Conservation (phyloP, 2,888 invertebrate genomes). For the Dasypolia templi region DNA sequence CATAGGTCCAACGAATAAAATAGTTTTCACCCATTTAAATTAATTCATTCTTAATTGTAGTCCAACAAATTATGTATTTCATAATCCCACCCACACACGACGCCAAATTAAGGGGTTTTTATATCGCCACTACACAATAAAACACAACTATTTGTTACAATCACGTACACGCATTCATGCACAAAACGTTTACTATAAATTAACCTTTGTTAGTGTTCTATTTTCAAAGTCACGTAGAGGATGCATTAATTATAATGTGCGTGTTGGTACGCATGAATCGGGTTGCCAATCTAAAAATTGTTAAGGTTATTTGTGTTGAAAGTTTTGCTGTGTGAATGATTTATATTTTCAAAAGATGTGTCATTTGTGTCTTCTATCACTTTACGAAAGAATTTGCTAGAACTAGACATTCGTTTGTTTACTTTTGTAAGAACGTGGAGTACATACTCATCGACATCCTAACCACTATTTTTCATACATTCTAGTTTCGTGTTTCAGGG, state of each 20-base stretch:
- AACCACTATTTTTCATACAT: too few species aligned
- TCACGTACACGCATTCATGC: slow-evolving; percentile 81
- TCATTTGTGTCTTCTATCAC: not conserved
- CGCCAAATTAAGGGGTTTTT: slow-evolving; percentile 72
- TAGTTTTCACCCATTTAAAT: not conserved
- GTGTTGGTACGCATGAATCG: slow-evolving; percentile 65
- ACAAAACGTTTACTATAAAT: slow-evolving; percentile 79
- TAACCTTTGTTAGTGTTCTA: slow-evolving; percentile 75
- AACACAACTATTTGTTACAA: slow-evolving; percentile 79
- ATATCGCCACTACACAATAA: slow-evolving; percentile 74
- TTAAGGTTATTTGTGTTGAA: slow-evolving; percentile 38
- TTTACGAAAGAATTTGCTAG: not conserved
- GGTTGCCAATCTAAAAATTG: slow-evolving; percentile 64
- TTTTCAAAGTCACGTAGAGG: slow-evolving; percentile 84
- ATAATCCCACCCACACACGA: slow-evolving; percentile 68
- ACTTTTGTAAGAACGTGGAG: too few species aligned
- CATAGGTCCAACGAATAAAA: not conserved
- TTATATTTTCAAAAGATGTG: slow-evolving; percentile 20
- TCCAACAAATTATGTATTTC: slow-evolving; percentile 23
- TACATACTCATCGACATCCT: too few species aligned
- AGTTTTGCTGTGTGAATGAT: slow-evolving; percentile 18
- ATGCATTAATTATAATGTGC: slow-evolving; percentile 68
- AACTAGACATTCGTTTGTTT: too few species aligned
- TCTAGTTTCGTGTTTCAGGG: too few species aligned
- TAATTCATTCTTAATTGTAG: not conserved